Evolutionary conservation across 2,888 invertebrate species (phyloP), one percentile per base, ranked within the genome.

Genomic region (Apamea sordens): DNA sequence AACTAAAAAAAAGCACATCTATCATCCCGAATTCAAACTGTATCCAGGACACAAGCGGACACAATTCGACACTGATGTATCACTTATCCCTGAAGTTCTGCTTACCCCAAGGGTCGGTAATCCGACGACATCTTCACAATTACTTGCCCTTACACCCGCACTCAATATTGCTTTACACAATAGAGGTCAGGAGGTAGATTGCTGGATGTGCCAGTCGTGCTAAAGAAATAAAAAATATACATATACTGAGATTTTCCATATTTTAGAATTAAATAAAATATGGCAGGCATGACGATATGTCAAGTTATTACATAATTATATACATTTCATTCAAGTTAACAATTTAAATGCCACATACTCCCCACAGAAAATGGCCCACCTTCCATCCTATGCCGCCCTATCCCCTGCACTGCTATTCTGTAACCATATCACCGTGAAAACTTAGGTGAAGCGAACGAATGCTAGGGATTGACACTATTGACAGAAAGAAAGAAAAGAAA

Each of bases 61-160:
- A 92, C 90, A 88, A 90, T 88, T 71, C 91, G 95, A 95, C 95
- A 95, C 93, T 96, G 96, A 96, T 94, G 94, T 95, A 95, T 96
- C 95, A 94, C 95, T 93, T 92, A 92, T 90, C 92, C 91, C 86
- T 79, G 72, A 82, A 82, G 80, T 82, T 79, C 81, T 89, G 91
- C 89, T 91, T 83, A 79, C 87, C 87, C 87, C 71, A 53, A 91
- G 94, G 92, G 92, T 92, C 91, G 83, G 94, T 93, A 94, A 94
- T 93, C 94, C 94, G 93, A 93, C 80, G 91, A 93, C 93, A 94
- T 95, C 95, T 95, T 94, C 94, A 95, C 95, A 95, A 95, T 95
- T 94, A 94, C 94, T 94, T 94, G 94, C 93, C 94, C 94, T 92
- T 92, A 93, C 94, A 92, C 94, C 94, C 94, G 92, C 95, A 95